phyloP scores from a whole-genome alignment of 2,888 invertebrate genomes.

The Phlogophora meticulosa region DNA sequence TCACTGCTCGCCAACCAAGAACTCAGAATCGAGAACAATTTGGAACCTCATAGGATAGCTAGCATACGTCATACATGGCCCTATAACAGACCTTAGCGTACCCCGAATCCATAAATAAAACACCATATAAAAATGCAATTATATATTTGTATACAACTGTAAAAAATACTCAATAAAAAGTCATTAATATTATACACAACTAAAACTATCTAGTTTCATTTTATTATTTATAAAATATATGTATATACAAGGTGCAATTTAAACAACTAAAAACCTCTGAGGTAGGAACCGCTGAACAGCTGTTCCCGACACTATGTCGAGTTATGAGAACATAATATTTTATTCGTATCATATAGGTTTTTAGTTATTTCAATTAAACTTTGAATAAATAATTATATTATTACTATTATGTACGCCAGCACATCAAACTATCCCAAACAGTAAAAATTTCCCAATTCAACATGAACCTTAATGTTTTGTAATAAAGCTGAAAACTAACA shows the following conservation, averaged over 20 bases:
- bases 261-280: no score
- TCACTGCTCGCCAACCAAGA: conserved; percentile 92
- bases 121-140: conserved; percentile 62
- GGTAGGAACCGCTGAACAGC: no score
- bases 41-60: conserved; percentile 91
- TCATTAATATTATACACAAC: conserved; percentile 69
- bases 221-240: conserved; percentile 17
- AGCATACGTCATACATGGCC: conserved; percentile 92
- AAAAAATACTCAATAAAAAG: conserved; percentile 70
- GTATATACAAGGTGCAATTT: background rate
- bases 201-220: conserved; percentile 45
- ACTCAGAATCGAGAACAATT: conserved; percentile 90
- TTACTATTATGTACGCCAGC: no score
- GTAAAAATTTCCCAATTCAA: no score
- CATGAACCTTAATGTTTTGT: no score
- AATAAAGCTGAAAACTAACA: no score
- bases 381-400: no score
- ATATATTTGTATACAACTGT: conserved; percentile 69
- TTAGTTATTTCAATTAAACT: no score
- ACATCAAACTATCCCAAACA: no score
- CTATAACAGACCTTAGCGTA: conserved; percentile 86
- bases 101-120: conserved; percentile 61
- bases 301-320: no score
- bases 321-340: no score
- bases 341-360: no score